Evolutionary conservation across 2,113 vertebrate species (phyloP), one percentile per base, ranked within the genome.

Genomic region (Eulacestoma nigropectus): DNA sequence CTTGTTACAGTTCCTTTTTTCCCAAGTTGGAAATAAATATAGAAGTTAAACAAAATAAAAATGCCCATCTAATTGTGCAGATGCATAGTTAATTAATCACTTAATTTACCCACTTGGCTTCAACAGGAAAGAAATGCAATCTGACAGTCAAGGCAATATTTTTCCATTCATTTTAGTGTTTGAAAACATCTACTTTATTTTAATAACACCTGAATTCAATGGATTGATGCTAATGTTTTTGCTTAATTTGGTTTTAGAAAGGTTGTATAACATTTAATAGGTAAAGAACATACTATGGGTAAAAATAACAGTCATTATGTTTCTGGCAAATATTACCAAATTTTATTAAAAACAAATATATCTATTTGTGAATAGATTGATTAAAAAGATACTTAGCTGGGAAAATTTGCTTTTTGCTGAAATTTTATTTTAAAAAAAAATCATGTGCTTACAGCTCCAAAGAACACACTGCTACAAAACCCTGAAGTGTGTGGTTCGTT

Each of bases 81-180:
- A 95, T 73, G 79, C 92, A 81, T 63, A 85, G 62, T 83, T 96
- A 95, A 94, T 96, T 95, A 97, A 91, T 92, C 87, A 94, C 89
- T 94, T 96, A 87, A 96, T 97, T 97, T 89, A 96, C 80, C 76
- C 67, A 80, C 70, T 96, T 93, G 95, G 52, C 60, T 87, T 89
- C 76, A 93, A 67, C 7, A 26, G 52, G 41, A 94, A 85, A 95
- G 82, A 95, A 95, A 94, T 81, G 27, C 60, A 95, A 95, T 76
- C 82, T 89, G 94, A 87, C 93, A 95, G 84, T 59, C 67, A 93
- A 87, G 57, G 69, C 72, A 93, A 90, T 91, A 81, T 93, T 91
- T 94, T 89, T 67, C 63, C 67, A 44, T 84, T 95, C 84, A 62
- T 39, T 93, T 53, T 29, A 25, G 65, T 90, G 64, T 87, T 83